Conservation (phyloP, 2,113 vertebrate species). For the Zosterops hypoxanthus region DNA sequence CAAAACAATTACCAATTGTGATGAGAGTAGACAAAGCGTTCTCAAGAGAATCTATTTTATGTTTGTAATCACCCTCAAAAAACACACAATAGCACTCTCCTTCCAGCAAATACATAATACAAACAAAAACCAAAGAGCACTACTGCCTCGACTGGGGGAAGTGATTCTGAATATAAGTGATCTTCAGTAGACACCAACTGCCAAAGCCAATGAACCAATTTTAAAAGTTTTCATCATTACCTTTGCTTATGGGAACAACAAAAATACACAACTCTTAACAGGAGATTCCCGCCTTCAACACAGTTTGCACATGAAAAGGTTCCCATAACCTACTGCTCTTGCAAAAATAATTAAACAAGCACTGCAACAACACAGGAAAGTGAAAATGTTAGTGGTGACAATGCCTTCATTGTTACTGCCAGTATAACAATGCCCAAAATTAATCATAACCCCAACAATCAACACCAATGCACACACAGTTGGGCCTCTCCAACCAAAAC, state of each 20-base stretch:
- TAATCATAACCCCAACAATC: neutral
- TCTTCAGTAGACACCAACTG: neutral
- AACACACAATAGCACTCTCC: conserved; percentile 66
- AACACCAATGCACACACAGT: neutral
- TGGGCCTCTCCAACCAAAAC: conserved; percentile 9
- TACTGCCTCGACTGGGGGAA: neutral
- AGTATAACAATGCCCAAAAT: neutral
- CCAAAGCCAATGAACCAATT: neutral
- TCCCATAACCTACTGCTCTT: neutral
- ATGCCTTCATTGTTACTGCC: neutral
- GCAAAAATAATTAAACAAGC: conserved; percentile 19
- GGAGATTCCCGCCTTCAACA: neutral
- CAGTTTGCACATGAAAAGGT: neutral
- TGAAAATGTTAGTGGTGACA: conserved; percentile 15
- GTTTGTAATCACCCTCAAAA: conserved; percentile 65
- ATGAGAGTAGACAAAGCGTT: conserved; percentile 13
- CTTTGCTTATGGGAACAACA: neutral
- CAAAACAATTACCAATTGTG: conserved; percentile 66
- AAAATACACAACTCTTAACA: neutral
- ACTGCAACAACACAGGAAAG: conserved; percentile 6
- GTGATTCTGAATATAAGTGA: neutral
- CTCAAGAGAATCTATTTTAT: conserved; percentile 68
- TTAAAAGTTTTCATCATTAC: conserved; percentile 5
- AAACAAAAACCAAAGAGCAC: conserved; percentile 63
- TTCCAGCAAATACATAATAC: conserved; percentile 56